Percentiles rank a stretch among this genome's conserved stretches.
Evolutionary conservation across 1,140 invertebrate genomes (phyloP).

Genomic region (Rhagoletis zephyria): DNA sequence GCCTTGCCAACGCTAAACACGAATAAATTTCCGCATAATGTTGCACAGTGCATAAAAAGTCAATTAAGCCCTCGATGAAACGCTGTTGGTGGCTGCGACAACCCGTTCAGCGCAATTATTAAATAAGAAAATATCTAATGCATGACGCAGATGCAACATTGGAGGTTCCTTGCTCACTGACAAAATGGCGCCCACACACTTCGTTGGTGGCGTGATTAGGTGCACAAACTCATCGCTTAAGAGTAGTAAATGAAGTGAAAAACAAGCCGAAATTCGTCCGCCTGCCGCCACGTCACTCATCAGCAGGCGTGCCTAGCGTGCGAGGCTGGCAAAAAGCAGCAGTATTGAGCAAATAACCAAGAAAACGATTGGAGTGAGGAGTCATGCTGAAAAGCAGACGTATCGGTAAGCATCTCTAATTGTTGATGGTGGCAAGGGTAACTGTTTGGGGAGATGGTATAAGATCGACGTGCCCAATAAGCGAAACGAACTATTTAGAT

Average conservation of each 20-base stretch:
- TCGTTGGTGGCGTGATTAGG: background rate
- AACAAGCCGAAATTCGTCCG: background rate
- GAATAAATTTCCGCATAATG: background rate
- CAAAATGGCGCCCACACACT: slow-evolving; percentile 13
- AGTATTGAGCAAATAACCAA: background rate
- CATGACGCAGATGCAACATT: background rate
- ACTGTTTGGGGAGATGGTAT: background rate
- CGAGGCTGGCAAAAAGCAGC: background rate
- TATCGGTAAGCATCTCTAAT: background rate
- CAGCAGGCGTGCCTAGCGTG: slow-evolving; percentile 3
- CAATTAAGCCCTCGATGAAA: background rate
- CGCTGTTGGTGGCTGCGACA: background rate
- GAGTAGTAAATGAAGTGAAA: background rate
- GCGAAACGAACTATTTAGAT: background rate
- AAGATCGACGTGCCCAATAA: slow-evolving; percentile 2
- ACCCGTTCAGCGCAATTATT: background rate
- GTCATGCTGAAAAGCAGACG: background rate
- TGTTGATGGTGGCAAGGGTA: background rate
- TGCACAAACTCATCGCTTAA: background rate
- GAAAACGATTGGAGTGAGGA: background rate
- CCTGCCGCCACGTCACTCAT: slow-evolving; percentile 38
- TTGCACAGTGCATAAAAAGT: background rate
- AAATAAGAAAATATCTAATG: background rate
- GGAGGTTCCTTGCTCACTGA: background rate
- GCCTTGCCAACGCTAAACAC: background rate